Evolutionary conservation across 2,888 invertebrate species (phyloP), one percentile per base, ranked within the genome.

Genomic region (Acleris sparsana): DNA sequence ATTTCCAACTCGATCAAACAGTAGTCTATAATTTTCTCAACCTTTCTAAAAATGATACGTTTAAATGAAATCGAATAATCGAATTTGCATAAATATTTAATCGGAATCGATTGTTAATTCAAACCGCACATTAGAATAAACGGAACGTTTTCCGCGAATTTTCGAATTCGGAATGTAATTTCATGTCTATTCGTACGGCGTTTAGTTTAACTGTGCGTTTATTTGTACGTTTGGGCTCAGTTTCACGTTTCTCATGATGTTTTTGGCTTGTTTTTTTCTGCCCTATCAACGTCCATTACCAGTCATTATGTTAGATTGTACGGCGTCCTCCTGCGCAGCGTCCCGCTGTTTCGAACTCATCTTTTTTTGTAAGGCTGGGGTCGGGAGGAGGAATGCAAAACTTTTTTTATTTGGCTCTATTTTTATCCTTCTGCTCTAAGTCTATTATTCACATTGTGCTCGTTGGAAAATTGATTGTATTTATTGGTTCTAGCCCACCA

Each of bases 271-370:
- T 80, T 82, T 82, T 83, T 78, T 80, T 72, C 73, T 72, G 75
- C 70, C 80, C 81, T 82, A 86, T 86, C 85, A 83, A 71, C 82
- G 83, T 82, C 80, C 87, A 88, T 88, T 88, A 88, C 82, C 68
- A 80, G 80, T 83, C 84, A 88, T 88, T 87, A 88, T 84, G 85
- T 82, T 80, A 83, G 83, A 84, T 81, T 80, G 80, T 83, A 79
- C 72, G 83, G 81, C 80, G 78, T 84, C 83, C 85, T 76, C 73
- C 75, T 74, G 80, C 55, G 77, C 69, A 84, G 72, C 75, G 75
- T 77, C 88, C 86, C 80, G 87, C 88, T 86, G 88, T 79, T 83
- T 74, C 70, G 70, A 75, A 67, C 67, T 68, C 39, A 13, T 39
- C 57, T 70, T 62, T 73, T 75, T 77, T 75, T 64, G 61, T 70